Evolutionary conservation across 2,888 invertebrate species (phyloP).

Genomic region (Spodoptera exigua): DNA sequence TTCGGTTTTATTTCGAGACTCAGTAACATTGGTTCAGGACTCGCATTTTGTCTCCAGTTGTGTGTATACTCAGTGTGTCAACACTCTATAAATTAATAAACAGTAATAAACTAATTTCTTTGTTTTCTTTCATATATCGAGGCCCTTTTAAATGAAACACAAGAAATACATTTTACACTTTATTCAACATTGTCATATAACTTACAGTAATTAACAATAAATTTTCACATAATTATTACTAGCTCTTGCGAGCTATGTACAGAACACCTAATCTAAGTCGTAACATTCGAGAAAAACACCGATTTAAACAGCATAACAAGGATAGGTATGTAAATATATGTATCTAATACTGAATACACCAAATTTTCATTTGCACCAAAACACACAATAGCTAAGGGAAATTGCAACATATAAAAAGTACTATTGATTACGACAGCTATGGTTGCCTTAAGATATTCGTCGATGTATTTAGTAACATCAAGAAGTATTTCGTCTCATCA

Average conservation of each 20-base stretch:
- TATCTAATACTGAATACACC: conserved; percentile 43
- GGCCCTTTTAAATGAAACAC: conserved; percentile 22
- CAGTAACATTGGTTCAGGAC: conserved; percentile 53
- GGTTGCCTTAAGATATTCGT: too few relatives aligned
- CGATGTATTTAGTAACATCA: too few relatives aligned
- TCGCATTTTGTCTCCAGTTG: conserved; percentile 80
- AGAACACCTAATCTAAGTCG: conserved; percentile 74
- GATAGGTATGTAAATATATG: conserved; percentile 29
- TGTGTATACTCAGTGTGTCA: conserved; percentile 79
- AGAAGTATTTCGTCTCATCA: too few relatives aligned
- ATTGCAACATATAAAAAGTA: conserved; percentile 26
- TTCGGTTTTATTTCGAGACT: conserved; percentile 54
- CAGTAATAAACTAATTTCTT: conserved; percentile 74
- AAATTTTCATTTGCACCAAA: conserved; percentile 46
- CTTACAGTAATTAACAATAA: conserved; percentile 85
- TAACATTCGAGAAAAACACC: conserved; percentile 66
- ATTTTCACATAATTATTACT: conserved; percentile 68
- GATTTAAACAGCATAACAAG: conserved; percentile 59
- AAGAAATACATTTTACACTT: conserved; percentile 75
- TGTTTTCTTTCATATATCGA: conserved; percentile 65
- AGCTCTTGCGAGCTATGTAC: conserved; percentile 60
- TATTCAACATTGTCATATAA: conserved; percentile 86
- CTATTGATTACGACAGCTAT: too few relatives aligned
- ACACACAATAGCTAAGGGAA: conserved; percentile 16
- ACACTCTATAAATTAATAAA: conserved; percentile 87